A percentile compares a stretch with the other conserved stretches of the same genome.
These are phyloP conservation scores for Pampusana beccarii DNA, from an alignment of 2,113 vertebrate species.

Conservation along the genomic window DNA sequence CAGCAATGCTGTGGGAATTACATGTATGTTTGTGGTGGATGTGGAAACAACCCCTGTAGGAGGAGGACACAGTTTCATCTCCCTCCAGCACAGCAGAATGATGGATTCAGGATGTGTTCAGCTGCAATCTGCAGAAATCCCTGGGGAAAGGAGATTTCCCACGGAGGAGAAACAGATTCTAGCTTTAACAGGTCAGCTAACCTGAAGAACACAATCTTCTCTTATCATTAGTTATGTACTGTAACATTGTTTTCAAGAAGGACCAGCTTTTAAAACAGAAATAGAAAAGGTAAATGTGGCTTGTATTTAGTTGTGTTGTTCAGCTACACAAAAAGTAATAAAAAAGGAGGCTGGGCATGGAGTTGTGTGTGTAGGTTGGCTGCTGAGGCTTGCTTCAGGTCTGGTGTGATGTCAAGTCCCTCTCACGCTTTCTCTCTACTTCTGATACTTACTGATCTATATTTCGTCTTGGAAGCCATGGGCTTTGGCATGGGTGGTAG, in stretches of 20 bases:
- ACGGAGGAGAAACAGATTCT: background rate
- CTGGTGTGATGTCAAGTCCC: background rate
- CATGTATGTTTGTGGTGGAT: fast-evolving
- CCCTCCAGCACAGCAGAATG: background rate
- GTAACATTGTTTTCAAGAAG: background rate
- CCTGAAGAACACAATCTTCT: background rate
- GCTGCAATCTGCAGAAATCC: background rate
- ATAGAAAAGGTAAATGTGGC: background rate
- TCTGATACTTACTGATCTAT: background rate
- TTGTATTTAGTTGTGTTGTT: background rate
- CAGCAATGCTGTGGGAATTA: background rate
- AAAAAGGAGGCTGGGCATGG: background rate
- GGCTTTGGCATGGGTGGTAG: background rate
- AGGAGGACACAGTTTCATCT: fast-evolving
- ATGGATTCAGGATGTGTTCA: background rate
- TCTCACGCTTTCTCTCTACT: fast-evolving
- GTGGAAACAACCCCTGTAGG: background rate
- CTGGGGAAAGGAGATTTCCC: fast-evolving
- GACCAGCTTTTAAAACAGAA: background rate
- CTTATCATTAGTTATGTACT: background rate
- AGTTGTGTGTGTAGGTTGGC: background rate
- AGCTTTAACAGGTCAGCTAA: background rate
- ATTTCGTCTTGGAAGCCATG: background rate
- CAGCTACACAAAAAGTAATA: background rate
- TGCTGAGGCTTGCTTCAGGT: background rate